A percentile compares a stretch with the other conserved stretches of the same genome.
These are phyloP conservation scores for Merodon equestris DNA, from an alignment of 2,888 invertebrate genomes.

Conservation along the genomic window DNA sequence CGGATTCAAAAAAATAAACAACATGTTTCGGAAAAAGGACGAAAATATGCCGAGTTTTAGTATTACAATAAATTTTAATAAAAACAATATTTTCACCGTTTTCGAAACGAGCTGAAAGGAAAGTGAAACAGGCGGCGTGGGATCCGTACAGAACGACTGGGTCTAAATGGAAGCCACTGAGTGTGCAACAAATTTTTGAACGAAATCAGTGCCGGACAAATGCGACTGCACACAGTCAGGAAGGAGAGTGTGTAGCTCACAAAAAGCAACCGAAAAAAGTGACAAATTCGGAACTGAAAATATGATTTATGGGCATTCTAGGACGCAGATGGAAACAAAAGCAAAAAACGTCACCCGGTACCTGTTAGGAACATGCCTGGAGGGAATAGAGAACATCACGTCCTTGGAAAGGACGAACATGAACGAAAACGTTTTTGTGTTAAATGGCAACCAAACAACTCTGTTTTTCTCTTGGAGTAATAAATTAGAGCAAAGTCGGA, in stretches of 20 bases:
- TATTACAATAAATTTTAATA: constrained; percentile 65
- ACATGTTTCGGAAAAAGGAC: constrained; percentile 13
- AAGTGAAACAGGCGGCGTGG: constrained; percentile 18
- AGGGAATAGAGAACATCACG: constrained; percentile 47
- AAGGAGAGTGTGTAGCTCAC: constrained; percentile 25
- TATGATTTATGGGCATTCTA: constrained; percentile 54
- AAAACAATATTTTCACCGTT: constrained; percentile 44
- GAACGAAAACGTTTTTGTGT: constrained; percentile 18
- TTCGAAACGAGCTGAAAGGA: constrained; percentile 4
- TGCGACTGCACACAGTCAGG: constrained; percentile 43
- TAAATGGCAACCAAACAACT: constrained; percentile 4
- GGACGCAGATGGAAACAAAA: constrained; percentile 22
- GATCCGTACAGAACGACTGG: constrained; percentile 10
- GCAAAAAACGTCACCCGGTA: constrained; percentile 32
- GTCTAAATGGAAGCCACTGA: constrained; percentile 28
- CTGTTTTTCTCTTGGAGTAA: constrained; percentile 24
- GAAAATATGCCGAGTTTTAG: constrained; percentile 25
- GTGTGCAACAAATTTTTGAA: constrained; percentile 45
- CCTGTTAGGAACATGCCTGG: constrained; percentile 36
- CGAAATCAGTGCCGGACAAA: constrained; percentile 50
- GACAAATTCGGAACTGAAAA: constrained; percentile 58
- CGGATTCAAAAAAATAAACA: constrained; percentile 17
- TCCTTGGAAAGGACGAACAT: constrained; percentile 5
- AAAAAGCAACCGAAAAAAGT: constrained; percentile 49
- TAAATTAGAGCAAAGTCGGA: constrained; percentile 38